A percentile compares a stretch with the other conserved stretches of the same genome.
Conservation (phyloP, 2,888 invertebrate species). For the Lagria hirta region DNA sequence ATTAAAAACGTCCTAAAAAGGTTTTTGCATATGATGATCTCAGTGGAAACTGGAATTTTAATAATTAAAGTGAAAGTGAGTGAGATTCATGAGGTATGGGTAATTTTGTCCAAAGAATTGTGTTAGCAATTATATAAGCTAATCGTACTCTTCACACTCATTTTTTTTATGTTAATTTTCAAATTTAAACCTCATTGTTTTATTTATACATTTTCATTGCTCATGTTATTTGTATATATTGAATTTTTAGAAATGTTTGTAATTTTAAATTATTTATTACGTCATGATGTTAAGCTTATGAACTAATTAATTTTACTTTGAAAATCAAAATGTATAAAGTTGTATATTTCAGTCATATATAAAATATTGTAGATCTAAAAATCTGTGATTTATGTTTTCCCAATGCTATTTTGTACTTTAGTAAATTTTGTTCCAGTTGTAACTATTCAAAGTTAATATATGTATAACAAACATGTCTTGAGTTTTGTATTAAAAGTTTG, state of each 20-base stretch:
- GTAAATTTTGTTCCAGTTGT: too few species aligned
- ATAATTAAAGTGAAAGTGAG: constrained; percentile 14
- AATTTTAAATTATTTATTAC: constrained; percentile 32
- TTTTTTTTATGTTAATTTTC: constrained; percentile 23
- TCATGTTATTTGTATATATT: constrained; percentile 35
- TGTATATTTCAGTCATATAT: constrained; percentile 29
- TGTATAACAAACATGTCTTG: too few species aligned
- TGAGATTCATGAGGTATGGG: constrained; percentile 27
- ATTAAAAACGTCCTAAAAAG: background rate
- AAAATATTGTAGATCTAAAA: constrained; percentile 32
- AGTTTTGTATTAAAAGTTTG: too few species aligned
- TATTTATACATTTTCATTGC: constrained; percentile 28
- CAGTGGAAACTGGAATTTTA: constrained; percentile 22
- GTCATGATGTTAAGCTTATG: constrained; percentile 28
- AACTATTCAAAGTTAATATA: too few species aligned
- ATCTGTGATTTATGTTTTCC: constrained; percentile 46
- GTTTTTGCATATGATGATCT: constrained; percentile 19
- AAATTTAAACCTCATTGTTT: constrained; percentile 30
- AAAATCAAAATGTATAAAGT: constrained; percentile 33
- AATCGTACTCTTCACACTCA: constrained; percentile 29
- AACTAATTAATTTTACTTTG: constrained; percentile 27
- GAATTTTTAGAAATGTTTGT: constrained; percentile 31
- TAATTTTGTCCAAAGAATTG: constrained; percentile 32
- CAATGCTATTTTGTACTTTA: too few species aligned
- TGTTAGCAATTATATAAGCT: constrained; percentile 27